phyloP scores from a whole-genome alignment of 53 echinoderm and acorn worm genomes.

The Antedon mediterranea region DNA sequence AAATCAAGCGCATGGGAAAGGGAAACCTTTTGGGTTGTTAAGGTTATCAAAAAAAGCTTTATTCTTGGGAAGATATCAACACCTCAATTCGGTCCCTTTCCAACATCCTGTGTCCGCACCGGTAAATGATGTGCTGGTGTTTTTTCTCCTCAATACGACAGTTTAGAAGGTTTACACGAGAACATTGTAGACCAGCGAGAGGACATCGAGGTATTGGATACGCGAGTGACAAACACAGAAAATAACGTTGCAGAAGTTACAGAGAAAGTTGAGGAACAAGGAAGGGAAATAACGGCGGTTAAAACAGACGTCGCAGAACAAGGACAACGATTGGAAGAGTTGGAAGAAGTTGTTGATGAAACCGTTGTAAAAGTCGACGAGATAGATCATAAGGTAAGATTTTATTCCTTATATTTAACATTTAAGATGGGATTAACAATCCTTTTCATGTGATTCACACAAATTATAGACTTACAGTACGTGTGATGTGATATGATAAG shows the following conservation, averaged over 20 bases:
- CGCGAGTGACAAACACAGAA: constrained; percentile 47
- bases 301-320: constrained; percentile 62
- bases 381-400: constrained; percentile 87
- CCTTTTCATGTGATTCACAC: no score
- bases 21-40: no score
- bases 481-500: no score
- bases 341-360: constrained; percentile 76
- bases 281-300: constrained; percentile 52
- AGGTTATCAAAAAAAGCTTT: no score
- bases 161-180: constrained; percentile 43
- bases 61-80: no score
- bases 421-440: no score
- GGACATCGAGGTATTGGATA: constrained; percentile 55
- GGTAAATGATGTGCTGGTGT: not conserved
- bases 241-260: constrained; percentile 51
- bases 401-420: no score
- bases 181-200: constrained; percentile 50
- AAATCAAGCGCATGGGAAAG: no score
- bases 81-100: no score
- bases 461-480: no score
- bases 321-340: constrained; percentile 58
- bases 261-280: constrained; percentile 51
- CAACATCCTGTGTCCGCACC: no score
- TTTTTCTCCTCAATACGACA: constrained; percentile 11
- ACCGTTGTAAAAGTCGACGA: constrained; percentile 71